Percentiles rank a stretch among this genome's conserved stretches.
phyloP scores from a whole-genome alignment of 2,113 vertebrate species.

The Peromyscus leucopus region DNA sequence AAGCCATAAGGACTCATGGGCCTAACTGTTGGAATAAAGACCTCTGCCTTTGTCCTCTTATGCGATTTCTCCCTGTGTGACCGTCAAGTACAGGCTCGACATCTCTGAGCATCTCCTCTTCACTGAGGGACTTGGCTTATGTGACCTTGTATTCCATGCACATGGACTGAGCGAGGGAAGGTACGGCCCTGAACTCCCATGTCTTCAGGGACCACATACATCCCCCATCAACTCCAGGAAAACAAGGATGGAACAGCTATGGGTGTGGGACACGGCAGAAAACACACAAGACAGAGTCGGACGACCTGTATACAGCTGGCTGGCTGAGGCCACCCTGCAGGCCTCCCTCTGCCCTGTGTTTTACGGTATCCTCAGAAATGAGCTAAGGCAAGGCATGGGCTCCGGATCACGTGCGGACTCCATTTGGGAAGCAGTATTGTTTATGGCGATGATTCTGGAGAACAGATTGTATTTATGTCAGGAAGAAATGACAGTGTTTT shows the following conservation, averaged over 20 bases:
- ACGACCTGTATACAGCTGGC: background rate
- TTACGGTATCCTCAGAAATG: background rate
- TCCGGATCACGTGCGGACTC: background rate
- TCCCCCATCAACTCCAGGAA: rapidly evolving
- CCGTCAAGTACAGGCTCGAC: background rate
- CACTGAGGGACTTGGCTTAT: rapidly evolving
- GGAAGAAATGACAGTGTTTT: background rate
- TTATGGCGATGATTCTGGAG: background rate
- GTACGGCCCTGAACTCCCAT: rapidly evolving
- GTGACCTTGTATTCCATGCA: rapidly evolving
- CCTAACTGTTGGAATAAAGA: background rate
- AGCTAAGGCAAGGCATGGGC: rapidly evolving
- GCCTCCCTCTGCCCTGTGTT: rapidly evolving
- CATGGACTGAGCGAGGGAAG: too few relatives aligned
- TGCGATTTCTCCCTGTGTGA: background rate
- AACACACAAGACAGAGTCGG: rapidly evolving
- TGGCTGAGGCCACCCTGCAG: rapidly evolving
- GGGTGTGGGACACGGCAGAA: rapidly evolving
- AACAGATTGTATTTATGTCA: conserved; percentile 67
- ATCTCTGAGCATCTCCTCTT: background rate
- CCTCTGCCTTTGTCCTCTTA: rapidly evolving
- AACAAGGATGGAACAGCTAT: background rate
- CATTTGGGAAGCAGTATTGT: background rate
- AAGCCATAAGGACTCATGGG: rapidly evolving
- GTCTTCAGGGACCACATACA: rapidly evolving